Evolutionary conservation across 2,797 vertebrate genomes (phyloP).

Genomic region (Phataginus tetradactyla): DNA sequence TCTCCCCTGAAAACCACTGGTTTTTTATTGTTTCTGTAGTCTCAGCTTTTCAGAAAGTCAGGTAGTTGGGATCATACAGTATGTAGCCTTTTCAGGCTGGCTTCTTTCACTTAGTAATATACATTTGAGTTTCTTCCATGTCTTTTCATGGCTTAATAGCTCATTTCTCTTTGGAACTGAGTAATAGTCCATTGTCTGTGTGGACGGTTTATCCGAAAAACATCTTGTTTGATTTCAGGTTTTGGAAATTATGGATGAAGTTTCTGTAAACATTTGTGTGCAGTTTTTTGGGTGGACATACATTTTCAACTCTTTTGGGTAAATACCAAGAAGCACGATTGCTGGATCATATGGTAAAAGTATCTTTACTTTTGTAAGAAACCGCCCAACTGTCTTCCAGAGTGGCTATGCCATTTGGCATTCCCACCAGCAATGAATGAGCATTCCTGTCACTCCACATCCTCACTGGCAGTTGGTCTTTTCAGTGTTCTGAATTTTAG

Average conservation of each 20-base stretch:
- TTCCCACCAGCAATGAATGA: background rate
- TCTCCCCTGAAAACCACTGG: background rate
- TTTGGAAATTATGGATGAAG: background rate
- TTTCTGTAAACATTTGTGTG: background rate
- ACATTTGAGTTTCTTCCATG: background rate
- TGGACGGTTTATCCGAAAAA: background rate
- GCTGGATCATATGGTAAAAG: background rate
- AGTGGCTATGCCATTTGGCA: background rate
- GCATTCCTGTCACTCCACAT: background rate
- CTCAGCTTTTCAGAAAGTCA: background rate
- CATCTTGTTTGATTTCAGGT: background rate
- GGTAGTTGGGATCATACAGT: background rate
- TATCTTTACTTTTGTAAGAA: background rate
- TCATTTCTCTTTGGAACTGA: background rate
- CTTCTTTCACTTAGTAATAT: background rate
- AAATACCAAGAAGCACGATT: background rate
- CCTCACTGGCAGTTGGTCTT: background rate
- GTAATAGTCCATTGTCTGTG: background rate
- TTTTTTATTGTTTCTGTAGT: background rate
- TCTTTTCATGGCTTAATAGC: background rate
- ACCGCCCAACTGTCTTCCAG: background rate
- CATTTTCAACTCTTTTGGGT: background rate
- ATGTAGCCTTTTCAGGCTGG: background rate
- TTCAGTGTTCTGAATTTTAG: background rate
- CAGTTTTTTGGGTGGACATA: background rate